Evolutionary conservation across 2,797 vertebrate genomes (phyloP).

Genomic region (Notolepis coatsorum): DNA sequence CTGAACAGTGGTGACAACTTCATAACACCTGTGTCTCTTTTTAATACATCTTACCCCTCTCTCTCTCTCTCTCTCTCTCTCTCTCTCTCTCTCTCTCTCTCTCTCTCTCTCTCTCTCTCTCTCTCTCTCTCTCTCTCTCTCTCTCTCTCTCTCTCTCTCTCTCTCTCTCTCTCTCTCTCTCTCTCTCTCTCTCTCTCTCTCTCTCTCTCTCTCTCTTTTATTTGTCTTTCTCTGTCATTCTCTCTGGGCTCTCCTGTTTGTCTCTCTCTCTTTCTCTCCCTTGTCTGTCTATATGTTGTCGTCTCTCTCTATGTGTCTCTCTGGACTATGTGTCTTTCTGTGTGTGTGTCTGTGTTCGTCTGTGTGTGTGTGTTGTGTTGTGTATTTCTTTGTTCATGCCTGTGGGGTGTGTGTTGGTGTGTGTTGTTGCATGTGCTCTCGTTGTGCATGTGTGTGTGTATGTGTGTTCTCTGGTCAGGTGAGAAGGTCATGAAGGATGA

Average conservation of each 20-base stretch:
- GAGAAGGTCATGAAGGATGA: conserved; percentile 97
- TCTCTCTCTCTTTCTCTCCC: conserved; percentile 1
- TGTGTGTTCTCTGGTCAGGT: conserved; percentile 82
- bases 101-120: conserved; percentile 46
- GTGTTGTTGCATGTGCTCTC: conserved; percentile 3
- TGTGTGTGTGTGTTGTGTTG: conserved; percentile 8
- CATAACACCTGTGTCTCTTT: conserved; percentile 46
- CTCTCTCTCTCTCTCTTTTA: not conserved
- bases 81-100: conserved; percentile 24
- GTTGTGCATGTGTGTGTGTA: conserved; percentile 34
- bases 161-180: conserved; percentile 32
- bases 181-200: conserved; percentile 4
- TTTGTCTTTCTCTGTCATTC: too few relatives aligned
- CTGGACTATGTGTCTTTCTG: conserved; percentile 44
- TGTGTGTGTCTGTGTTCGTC: conserved; percentile 43
- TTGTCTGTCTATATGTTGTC: conserved; percentile 46
- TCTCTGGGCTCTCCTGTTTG: conserved; percentile 12
- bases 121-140: conserved; percentile 37
- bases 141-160: too few relatives aligned
- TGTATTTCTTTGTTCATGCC: conserved; percentile 7
- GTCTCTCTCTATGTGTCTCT: conserved; percentile 25
- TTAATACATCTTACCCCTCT: conserved; percentile 35
- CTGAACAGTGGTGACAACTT: conserved; percentile 28
- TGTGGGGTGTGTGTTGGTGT: conserved; percentile 26
- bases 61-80: conserved; percentile 43